Evolutionary conservation across 2,113 vertebrate species (phyloP), one percentile per base, ranked within the genome.

Genomic region (Peromyscus maniculatus): DNA sequence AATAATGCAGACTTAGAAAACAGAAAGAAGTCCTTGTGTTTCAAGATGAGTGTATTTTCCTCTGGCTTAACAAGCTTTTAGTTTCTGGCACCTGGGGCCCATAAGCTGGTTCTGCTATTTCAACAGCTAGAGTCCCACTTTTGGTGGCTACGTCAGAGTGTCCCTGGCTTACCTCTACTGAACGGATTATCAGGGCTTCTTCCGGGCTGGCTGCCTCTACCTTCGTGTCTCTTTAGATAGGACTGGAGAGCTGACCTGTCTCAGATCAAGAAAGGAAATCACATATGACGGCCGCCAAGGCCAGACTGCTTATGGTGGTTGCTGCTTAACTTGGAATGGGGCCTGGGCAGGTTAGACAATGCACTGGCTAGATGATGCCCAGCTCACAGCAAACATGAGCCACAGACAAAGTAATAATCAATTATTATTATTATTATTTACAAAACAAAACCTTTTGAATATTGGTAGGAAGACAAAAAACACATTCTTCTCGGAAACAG

Each of bases 221-320:
- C 98, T 97, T 99, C 99, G 13, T 99, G 99, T 96, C 99, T 99
- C 97, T 99, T 99, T 62, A 99, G 98, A 96, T 99, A 99, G 94
- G 99, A 99, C 92, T 99, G 99, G 7, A 99, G 98, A 39, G 99
- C 99, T 62, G 99, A 99, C 97, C 99, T 99, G 91, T n/a, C 93
- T 95, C 97, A 91, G 11, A 83, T 33, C 39, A 80, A 91, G 96
- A 95, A 86, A 94, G 67, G 92, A 96, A 96, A 98, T 0, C 26
- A 82, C 17, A 4, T 31, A 1, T 1, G 75, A 92, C 0, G 12
- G 72, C n/a, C 13, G 7, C 39, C 7, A 82, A 31, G 22, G 66
- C 6, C 28, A 79, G 33, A 74, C 4, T 64, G 36, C 43, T 89
- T 46, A 59, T 39, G 36, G 5, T 0, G 26, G 16, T 39, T 17